Evolutionary conservation across 2,888 invertebrate genomes (phyloP).

Genomic region (Eupithecia subfuscata): DNA sequence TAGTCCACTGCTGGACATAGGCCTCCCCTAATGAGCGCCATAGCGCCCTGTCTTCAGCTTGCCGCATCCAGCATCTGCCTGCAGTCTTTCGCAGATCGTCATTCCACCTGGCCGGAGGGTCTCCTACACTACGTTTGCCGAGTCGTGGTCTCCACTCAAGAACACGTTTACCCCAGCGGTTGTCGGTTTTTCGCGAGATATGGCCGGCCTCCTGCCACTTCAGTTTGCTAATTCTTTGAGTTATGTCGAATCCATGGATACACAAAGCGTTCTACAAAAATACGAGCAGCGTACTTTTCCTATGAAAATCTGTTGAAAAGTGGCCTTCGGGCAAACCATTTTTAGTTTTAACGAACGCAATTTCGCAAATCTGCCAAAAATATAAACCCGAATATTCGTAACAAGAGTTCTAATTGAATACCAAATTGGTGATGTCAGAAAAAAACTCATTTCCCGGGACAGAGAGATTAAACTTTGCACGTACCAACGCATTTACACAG

Average conservation of each 20-base stretch:
- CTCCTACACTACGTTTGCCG: no score
- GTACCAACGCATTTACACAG: conserved; percentile 17
- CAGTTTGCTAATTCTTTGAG: no score
- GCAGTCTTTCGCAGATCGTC: no score
- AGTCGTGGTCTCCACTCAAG: no score
- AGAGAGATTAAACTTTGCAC: conserved; percentile 54
- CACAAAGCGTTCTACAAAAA: not conserved
- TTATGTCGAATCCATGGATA: not conserved
- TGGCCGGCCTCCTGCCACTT: no score
- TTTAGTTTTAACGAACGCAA: conserved; percentile 17
- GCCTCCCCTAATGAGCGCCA: no score
- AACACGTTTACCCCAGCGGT: no score
- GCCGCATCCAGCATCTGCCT: no score
- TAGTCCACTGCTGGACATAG: no score
- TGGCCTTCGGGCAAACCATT: not conserved
- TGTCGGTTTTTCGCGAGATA: no score
- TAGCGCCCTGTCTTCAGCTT: no score
- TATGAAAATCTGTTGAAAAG: not conserved
- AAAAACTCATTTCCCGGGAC: conserved; percentile 60
- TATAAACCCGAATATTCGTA: conserved; percentile 33
- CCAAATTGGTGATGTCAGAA: conserved; percentile 56
- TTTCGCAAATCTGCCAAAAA: conserved; percentile 24
- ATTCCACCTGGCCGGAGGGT: no score
- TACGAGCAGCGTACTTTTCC: not conserved
- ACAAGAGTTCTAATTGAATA: conserved; percentile 59